phyloP scores from a whole-genome alignment of 35 echinoderm and acorn worm species.

The Antedon bifida region DNA sequence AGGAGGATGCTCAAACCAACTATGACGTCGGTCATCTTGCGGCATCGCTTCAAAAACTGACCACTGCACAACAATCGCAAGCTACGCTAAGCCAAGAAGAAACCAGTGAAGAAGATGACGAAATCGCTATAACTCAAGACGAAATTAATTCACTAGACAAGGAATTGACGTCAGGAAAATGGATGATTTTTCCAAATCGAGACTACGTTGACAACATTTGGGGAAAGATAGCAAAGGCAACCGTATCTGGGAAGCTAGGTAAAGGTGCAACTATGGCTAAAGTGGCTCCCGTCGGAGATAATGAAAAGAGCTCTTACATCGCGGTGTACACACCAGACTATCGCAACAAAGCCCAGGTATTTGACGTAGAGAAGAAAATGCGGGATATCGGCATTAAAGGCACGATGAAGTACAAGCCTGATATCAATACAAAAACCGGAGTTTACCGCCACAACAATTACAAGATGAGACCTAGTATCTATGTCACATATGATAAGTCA shows the following conservation, averaged over 20 bases:
- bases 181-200: not conserved
- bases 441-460: not conserved
- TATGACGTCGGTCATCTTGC: not conserved
- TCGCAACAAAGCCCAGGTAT: not conserved
- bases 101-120: not conserved
- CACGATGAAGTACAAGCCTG: not conserved
- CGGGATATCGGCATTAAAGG: not conserved
- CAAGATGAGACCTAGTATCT: not conserved
- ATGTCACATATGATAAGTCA: not conserved
- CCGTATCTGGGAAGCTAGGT: not conserved
- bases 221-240: not conserved
- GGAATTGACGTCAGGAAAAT: not conserved
- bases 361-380: not conserved
- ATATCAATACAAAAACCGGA: not conserved
- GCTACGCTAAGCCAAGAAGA: too few relatives aligned
- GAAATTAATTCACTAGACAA: not conserved
- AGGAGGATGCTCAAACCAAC: not conserved
- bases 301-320: not conserved
- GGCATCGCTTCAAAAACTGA: not conserved
- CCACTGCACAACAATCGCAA: not conserved
- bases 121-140: not conserved
- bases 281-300: not conserved
- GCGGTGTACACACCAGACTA: not conserved
- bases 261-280: not conserved
- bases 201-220: not conserved